Percentiles rank a stretch among this genome's conserved stretches.
Conservation (phyloP, 2,888 invertebrate species). For the Automeris io region DNA sequence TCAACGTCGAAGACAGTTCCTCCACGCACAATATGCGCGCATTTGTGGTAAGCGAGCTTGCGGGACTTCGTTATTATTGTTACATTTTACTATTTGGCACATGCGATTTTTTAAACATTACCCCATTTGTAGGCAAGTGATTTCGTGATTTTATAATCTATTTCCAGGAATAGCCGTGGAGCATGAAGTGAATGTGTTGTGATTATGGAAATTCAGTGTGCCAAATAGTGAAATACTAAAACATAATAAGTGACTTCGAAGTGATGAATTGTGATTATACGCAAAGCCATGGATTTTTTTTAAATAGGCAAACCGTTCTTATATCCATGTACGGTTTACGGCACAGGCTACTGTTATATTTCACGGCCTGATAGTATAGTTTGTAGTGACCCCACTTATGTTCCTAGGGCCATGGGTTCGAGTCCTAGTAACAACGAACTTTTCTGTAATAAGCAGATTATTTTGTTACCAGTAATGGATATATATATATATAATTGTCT, state of each 20-base stretch:
- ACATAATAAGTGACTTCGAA: slow-evolving; percentile 17
- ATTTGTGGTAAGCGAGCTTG: slow-evolving; percentile 65
- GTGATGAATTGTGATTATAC: slow-evolving; percentile 19
- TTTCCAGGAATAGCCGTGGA: slow-evolving; percentile 29
- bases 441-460: no score
- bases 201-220: slow-evolving; percentile 31
- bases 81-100: slow-evolving; percentile 44
- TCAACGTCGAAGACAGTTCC: slow-evolving; percentile 26
- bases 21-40: slow-evolving; percentile 66
- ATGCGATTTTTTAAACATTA: slow-evolving; percentile 33
- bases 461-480: no score
- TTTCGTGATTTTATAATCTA: slow-evolving; percentile 18
- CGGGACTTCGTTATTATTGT: slow-evolving; percentile 24
- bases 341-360: no score
- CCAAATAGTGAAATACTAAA: slow-evolving; percentile 36
- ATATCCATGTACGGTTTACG: no score
- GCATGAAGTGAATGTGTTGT: slow-evolving; percentile 53
- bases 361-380: no score
- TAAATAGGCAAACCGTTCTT: no score
- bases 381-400: no score
- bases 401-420: no score
- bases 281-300: slow-evolving; percentile 14
- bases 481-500: no score
- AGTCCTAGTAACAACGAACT: no score
- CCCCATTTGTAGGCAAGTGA: slow-evolving; percentile 17